Conservation (phyloP, 2,113 vertebrate genomes). For the Spheniscus mendiculus region DNA sequence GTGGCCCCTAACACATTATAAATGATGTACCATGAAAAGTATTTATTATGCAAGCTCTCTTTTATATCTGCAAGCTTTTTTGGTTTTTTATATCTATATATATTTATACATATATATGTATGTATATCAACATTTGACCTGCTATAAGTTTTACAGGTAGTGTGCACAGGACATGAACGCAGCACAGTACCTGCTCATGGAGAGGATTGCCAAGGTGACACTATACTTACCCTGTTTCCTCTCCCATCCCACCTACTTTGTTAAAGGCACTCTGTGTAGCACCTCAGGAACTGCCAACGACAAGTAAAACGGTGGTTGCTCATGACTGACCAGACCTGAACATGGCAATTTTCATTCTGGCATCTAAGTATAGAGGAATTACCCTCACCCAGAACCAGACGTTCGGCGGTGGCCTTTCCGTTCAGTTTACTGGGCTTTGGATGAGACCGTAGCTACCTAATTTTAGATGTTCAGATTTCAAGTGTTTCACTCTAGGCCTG, state of each 20-base stretch:
- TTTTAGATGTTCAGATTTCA: background rate
- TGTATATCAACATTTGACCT: background rate
- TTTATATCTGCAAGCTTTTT: background rate
- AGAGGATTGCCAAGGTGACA: background rate
- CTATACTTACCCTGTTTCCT: background rate
- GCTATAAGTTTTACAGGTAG: fast-evolving
- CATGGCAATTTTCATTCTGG: background rate
- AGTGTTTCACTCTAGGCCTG: background rate
- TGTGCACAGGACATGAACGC: fast-evolving
- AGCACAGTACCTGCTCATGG: background rate
- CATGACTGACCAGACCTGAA: background rate
- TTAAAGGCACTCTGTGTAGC: background rate
- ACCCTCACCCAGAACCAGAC: background rate
- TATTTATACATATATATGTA: too few relatives aligned
- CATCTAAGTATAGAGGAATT: background rate
- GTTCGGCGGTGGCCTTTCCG: background rate
- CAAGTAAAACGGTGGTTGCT: background rate
- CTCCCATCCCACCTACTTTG: background rate
- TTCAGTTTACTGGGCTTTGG: background rate
- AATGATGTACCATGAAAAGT: background rate
- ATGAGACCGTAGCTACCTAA: background rate
- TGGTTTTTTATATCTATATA: background rate
- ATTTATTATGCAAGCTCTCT: background rate
- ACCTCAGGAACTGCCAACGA: background rate
- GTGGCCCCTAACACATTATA: background rate